A percentile compares a stretch with the other conserved stretches of the same genome.
Evolutionary conservation across 2,888 invertebrate genomes (phyloP).

Genomic region (Himalopsyche tibetana): DNA sequence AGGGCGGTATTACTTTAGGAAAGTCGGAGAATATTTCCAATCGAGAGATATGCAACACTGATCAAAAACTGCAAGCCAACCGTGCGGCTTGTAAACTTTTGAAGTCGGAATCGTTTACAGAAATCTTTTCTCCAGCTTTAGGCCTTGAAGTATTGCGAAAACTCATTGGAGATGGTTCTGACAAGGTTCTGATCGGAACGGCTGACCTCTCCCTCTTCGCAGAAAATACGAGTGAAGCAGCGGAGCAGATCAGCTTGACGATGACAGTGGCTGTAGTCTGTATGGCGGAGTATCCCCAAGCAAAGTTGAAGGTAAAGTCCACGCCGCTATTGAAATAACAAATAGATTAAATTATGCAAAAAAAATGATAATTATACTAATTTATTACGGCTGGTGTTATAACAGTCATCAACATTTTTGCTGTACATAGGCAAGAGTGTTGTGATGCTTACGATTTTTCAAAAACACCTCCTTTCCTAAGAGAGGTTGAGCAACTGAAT

Average conservation of each 20-base stretch:
- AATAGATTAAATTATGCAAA: too few species aligned
- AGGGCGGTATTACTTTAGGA: too few species aligned
- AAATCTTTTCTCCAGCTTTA: slow-evolving; percentile 68
- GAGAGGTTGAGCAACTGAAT: too few species aligned
- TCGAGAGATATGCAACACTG: too few species aligned
- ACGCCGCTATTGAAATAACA: slow-evolving; percentile 77
- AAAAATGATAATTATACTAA: too few species aligned
- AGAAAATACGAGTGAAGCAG: slow-evolving; percentile 91
- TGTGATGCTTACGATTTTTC: not conserved
- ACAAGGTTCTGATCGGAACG: slow-evolving; percentile 87
- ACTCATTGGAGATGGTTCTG: slow-evolving; percentile 89
- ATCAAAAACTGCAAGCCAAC: too few species aligned
- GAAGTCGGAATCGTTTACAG: too few species aligned
- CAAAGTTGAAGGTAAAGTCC: slow-evolving; percentile 88
- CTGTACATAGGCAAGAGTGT: not conserved
- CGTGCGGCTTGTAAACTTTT: too few species aligned
- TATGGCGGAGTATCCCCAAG: slow-evolving; percentile 87
- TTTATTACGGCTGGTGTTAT: too few species aligned
- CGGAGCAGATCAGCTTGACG: slow-evolving; percentile 88
- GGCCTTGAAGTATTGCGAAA: slow-evolving; percentile 86
- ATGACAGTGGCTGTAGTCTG: slow-evolving; percentile 88
- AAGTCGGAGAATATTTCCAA: too few species aligned
- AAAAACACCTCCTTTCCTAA: too few species aligned
- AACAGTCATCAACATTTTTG: too few species aligned
- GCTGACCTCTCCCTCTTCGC: slow-evolving; percentile 87